Evolutionary conservation across 2,888 invertebrate genomes (phyloP).

Genomic region (Operophtera brumata): DNA sequence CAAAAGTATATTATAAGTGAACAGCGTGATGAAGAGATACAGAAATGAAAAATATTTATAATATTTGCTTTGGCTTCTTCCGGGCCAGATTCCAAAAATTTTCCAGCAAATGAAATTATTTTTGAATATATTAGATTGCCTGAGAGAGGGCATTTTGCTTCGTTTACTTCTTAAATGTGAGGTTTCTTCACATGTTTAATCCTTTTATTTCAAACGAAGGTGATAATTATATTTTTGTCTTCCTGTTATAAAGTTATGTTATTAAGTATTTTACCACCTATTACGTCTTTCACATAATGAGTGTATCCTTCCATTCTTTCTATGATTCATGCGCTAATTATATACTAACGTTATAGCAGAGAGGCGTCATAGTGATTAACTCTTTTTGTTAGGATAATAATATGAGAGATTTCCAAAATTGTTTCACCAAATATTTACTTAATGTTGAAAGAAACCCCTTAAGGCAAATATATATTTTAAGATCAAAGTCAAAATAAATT

Average conservation of each 20-base stretch:
- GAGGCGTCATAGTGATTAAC: neutral
- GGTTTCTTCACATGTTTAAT: slow-evolving; percentile 4
- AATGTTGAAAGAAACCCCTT: too few relatives aligned
- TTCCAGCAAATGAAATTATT: slow-evolving; percentile 49
- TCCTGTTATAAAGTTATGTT: slow-evolving; percentile 30
- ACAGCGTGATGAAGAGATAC: slow-evolving; percentile 46
- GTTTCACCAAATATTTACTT: too few relatives aligned
- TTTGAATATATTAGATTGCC: slow-evolving; percentile 50
- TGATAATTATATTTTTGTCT: slow-evolving; percentile 36
- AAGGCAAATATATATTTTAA: too few relatives aligned
- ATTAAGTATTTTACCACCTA: slow-evolving; percentile 43
- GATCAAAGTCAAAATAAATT: too few relatives aligned
- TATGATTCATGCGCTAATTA: slow-evolving; percentile 11
- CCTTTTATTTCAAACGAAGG: slow-evolving; percentile 31
- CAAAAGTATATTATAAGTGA: slow-evolving; percentile 52
- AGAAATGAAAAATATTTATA: slow-evolving; percentile 54
- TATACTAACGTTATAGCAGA: neutral
- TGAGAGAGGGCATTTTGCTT: slow-evolving; percentile 27
- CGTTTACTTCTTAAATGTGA: slow-evolving; percentile 3
- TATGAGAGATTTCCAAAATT: neutral
- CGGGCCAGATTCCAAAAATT: slow-evolving; percentile 60
- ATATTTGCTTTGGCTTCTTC: slow-evolving; percentile 38
- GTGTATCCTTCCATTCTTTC: slow-evolving; percentile 12
- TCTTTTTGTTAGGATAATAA: neutral
- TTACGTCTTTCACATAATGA: slow-evolving; percentile 39